Evolutionary conservation across 2,888 invertebrate genomes (phyloP).

Genomic region (Campoletis raptor): DNA sequence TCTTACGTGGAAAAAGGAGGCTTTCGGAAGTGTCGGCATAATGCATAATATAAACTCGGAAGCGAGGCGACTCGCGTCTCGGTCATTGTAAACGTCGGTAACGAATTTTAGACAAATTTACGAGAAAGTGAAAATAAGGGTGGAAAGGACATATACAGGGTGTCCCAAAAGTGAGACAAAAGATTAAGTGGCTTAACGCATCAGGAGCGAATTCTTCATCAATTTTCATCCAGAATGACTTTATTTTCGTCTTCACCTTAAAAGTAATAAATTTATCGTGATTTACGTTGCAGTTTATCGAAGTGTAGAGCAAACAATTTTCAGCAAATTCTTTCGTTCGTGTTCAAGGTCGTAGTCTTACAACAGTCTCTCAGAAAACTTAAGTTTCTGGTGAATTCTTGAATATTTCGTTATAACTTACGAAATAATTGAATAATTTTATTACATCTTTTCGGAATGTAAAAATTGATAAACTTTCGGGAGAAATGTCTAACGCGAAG

Average conservation of each 20-base stretch:
- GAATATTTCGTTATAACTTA: no score
- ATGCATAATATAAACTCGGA: conserved; percentile 22
- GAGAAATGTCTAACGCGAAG: no score
- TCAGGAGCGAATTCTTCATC: neutral
- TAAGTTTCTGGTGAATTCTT: no score
- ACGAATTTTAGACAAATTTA: neutral
- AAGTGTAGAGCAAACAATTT: no score
- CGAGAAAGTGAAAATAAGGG: conserved; percentile 57
- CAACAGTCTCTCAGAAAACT: no score
- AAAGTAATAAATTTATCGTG: no score
- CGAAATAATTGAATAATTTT: no score
- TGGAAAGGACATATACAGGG: neutral
- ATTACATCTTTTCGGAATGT: no score
- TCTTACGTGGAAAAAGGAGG: conserved; percentile 12
- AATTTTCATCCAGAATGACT: neutral
- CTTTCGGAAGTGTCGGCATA: neutral
- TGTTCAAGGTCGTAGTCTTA: no score
- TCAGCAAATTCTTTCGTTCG: no score
- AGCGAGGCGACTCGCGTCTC: conserved; percentile 8
- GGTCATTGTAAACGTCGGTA: conserved; percentile 30
- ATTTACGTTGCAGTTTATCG: neutral
- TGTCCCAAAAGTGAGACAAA: neutral
- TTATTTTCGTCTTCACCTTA: no score
- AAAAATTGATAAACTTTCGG: no score
- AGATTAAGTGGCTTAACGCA: neutral